Conservation (phyloP, 2,113 vertebrate species). For the Protomyctophum bolini region DNA sequence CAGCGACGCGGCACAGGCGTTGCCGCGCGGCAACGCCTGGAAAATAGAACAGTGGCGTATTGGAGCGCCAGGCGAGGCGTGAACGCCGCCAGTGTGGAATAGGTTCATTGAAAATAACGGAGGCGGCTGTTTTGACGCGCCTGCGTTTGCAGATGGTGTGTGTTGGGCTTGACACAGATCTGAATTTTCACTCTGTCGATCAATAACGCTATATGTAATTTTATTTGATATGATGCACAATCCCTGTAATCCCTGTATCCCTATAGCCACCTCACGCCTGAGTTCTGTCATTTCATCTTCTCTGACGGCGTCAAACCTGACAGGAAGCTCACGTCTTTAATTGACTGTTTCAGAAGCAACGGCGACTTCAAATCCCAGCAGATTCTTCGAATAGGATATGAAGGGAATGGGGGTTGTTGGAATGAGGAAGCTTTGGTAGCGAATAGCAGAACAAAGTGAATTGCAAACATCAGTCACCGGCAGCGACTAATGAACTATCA, state of each 20-base stretch:
- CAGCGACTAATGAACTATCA: constrained; percentile 41
- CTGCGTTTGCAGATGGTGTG: no score
- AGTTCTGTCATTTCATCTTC: constrained; percentile 48
- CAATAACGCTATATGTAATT: no score
- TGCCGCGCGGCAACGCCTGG: no score
- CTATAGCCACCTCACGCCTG: constrained; percentile 25
- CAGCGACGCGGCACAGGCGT: no score
- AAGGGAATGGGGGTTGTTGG: neutral
- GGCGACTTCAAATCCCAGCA: constrained; percentile 46
- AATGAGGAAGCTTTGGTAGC: neutral
- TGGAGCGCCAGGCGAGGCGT: no score
- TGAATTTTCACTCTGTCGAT: no score
- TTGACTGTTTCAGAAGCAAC: constrained; percentile 49
- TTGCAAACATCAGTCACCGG: constrained; percentile 23
- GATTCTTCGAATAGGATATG: constrained; percentile 8
- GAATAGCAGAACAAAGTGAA: constrained; percentile 30
- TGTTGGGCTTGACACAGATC: no score
- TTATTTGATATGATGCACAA: no score
- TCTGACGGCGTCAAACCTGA: constrained; percentile 46
- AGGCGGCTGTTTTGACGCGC: no score
- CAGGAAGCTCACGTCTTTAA: constrained; percentile 58
- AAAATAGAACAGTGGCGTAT: no score
- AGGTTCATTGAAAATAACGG: no score
- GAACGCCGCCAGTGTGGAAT: no score
- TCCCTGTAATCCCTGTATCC: neutral